Conservation (phyloP, 2,888 invertebrate species). For the Mythimna impura region DNA sequence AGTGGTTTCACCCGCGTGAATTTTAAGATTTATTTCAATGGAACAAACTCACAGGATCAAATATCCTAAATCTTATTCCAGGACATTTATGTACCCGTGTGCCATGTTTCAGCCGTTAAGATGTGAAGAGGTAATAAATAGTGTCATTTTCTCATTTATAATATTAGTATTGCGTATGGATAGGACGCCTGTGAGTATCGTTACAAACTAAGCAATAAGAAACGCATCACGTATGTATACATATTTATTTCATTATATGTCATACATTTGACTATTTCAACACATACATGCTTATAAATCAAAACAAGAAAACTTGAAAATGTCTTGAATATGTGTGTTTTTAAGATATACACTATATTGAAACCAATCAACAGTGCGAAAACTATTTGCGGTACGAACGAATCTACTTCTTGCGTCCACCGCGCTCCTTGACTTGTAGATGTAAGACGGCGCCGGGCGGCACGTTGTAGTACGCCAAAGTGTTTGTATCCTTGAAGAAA, state of each 20-base stretch:
- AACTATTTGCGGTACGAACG: neutral
- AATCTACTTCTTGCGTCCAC: constrained; percentile 97
- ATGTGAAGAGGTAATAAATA: too few species aligned
- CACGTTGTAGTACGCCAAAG: constrained; percentile 98
- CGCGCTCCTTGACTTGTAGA: constrained; percentile 98
- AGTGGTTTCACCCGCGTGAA: too few species aligned
- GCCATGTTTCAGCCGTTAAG: too few species aligned
- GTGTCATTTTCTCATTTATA: too few species aligned
- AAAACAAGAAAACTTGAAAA: neutral
- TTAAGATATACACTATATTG: neutral
- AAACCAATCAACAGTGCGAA: neutral
- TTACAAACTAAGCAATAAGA: constrained; percentile 4
- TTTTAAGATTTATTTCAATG: too few species aligned
- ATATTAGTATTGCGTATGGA: too few species aligned
- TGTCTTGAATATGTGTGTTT: neutral
- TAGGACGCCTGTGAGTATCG: neutral
- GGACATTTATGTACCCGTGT: too few species aligned
- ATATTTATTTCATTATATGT: constrained; percentile 41
- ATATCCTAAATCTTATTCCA: too few species aligned
- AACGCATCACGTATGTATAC: neutral
- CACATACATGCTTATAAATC: neutral
- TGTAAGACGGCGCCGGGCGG: constrained; percentile 95
- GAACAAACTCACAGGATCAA: too few species aligned
- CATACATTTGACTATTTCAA: constrained; percentile 15
- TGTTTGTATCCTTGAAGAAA: constrained; percentile 99